Conservation (phyloP, 2,888 invertebrate species). For the Drosophila suboccidentalis region DNA sequence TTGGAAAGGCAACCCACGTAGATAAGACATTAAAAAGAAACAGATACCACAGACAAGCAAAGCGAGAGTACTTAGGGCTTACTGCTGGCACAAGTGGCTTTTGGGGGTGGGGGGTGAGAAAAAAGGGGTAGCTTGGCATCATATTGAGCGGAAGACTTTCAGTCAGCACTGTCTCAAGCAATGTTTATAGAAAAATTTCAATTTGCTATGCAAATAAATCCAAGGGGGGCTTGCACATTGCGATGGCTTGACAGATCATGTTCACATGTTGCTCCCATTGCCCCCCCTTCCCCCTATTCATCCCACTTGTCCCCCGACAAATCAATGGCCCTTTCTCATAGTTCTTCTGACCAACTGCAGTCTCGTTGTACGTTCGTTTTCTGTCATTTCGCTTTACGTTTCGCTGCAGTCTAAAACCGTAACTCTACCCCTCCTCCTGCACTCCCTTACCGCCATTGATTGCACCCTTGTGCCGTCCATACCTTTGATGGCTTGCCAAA, state of each 20-base stretch:
- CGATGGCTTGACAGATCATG: slow-evolving; percentile 5
- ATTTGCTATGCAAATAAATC: slow-evolving; percentile 73
- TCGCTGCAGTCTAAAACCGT: slow-evolving; percentile 55
- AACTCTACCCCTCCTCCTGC: slow-evolving; percentile 3
- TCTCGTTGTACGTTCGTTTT: slow-evolving; percentile 46
- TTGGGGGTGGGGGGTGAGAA: neutral
- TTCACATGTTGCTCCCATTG: slow-evolving; percentile 52
- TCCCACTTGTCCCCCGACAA: neutral
- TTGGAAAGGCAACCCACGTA: slow-evolving; percentile 66
- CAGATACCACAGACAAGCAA: slow-evolving; percentile 48
- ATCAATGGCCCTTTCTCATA: neutral
- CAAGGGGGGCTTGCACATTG: neutral
- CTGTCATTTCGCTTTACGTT: slow-evolving; percentile 57
- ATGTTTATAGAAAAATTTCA: slow-evolving; percentile 68
- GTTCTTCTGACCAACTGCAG: slow-evolving; percentile 50
- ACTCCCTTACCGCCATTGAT: slow-evolving; percentile 1
- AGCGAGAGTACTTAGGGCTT: slow-evolving; percentile 31
- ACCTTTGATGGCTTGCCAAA: slow-evolving; percentile 80
- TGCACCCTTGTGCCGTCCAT: slow-evolving; percentile 47
- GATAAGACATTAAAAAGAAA: slow-evolving; percentile 70
- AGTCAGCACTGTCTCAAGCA: slow-evolving; percentile 43
- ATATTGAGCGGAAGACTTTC: slow-evolving; percentile 32
- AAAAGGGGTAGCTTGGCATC: neutral
- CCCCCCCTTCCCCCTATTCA: neutral
- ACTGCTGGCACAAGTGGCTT: slow-evolving; percentile 2